Base-by-base conservation (phyloP, 2,113 vertebrate genomes). In the Perognathus longimembris region DNA sequence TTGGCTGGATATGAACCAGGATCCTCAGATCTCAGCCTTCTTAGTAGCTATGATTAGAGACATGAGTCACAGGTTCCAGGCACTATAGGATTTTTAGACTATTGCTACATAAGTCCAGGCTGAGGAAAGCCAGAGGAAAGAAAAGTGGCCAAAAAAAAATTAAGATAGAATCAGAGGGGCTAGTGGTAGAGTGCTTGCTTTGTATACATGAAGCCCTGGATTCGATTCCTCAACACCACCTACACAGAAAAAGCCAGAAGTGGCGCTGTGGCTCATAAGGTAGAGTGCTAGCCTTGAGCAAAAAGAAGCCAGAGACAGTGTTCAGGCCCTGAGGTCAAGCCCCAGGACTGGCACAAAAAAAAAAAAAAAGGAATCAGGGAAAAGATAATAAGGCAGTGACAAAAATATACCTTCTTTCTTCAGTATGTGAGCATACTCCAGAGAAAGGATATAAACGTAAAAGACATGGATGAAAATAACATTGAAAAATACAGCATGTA, bases 91-190 rank as follows among this genome's bases (percentile, higher is more conserved):
- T 70, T 80, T 90, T 86, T 87, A 76, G 82, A 54, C 28, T 22
- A 36, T 22, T 75, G 70, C 32, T 69, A 34, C 28, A 4, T 26
- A 70, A 54, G 61, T 59, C 34, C 83, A 84, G 63, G 18, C 32
- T 69, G 26, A 66, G 11, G n/a, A 73, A 94, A 84, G 63, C 14
- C 32, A 64, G 26, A 66, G 11, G n/a, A 73, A 94, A 93, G 40
- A 83, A 73, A 91, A 73, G 80, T 85, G 64, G 8, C 40, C 45
- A 64, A 50, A 87, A 76, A 17, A 42, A 42, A 45, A 63, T 90
- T 70, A 76, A 85, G 85, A 73, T 64, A 50, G 66, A 77, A 36
- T 83, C n/a, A n/a, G n/a, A n/a, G n/a, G n/a, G n/a, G n/a, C n/a
- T n/a, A n/a, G n/a, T n/a, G n/a, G n/a, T n/a, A n/a, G n/a, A n/a